phyloP scores from a whole-genome alignment of 2,797 vertebrate species.

The Arrhamphus sclerolepis region DNA sequence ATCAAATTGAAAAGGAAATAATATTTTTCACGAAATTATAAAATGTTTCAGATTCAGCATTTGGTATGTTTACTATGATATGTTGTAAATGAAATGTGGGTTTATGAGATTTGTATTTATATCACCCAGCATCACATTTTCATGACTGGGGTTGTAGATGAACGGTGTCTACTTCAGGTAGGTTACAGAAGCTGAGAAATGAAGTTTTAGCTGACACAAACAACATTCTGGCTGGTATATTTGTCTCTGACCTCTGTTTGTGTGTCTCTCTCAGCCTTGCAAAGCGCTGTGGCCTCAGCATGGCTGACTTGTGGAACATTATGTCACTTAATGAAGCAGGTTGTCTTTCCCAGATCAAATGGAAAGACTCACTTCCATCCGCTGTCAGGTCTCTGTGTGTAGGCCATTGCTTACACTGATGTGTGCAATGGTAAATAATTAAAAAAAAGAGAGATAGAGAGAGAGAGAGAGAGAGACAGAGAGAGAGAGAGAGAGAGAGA shows the following conservation, averaged over 20 bases:
- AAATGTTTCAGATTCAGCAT: not conserved
- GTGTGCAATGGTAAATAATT: not conserved
- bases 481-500: too few relatives aligned
- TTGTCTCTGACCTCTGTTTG: conserved; percentile 14
- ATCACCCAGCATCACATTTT: too few relatives aligned
- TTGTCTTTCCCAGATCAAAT: conserved; percentile 46
- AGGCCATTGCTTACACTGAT: not conserved
- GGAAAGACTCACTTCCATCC: conserved; percentile 30
- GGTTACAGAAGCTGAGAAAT: conserved; percentile 5
- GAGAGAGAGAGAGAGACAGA: too few relatives aligned
- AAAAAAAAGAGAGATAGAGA: not conserved
- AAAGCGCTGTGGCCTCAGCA: conserved; percentile 22
- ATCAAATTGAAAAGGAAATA: too few relatives aligned
- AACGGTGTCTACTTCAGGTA: not conserved
- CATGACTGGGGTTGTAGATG: not conserved
- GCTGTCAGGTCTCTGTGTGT: conserved; percentile 5
- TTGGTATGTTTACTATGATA: conserved; percentile 11
- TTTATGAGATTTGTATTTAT: too few relatives aligned
- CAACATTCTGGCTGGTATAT: conserved; percentile 32
- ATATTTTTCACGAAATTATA: too few relatives aligned
- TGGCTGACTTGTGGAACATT: conserved; percentile 34
- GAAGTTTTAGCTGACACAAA: conserved; percentile 27
- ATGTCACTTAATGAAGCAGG: conserved; percentile 52
- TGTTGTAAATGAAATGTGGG: not conserved
- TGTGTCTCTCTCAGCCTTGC: conserved; percentile 18